Evolutionary conservation across 2,888 invertebrate species (phyloP), one percentile per base, ranked within the genome.

Genomic region (Apotomis betuletana): DNA sequence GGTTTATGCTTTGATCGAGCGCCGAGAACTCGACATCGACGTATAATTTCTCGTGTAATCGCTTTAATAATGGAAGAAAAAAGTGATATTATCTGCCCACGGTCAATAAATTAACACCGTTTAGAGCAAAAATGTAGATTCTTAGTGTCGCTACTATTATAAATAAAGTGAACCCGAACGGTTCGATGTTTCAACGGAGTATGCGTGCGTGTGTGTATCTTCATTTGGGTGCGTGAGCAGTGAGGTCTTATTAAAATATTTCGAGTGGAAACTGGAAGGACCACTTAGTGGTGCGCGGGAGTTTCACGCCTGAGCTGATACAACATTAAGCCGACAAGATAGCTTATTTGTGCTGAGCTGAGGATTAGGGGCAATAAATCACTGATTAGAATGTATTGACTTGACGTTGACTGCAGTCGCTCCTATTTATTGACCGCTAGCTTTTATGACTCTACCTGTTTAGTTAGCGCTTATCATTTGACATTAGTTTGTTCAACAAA

Each of bases 301-400:
- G 93, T 93, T 93, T 93, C 93, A 92, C 93, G 93, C 93, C 92
- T 90, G 91, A 84, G 81, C 90, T 90, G 92, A 92, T 93, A 92
- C 89, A 90, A 92, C 93, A 91, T 92, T 92, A 92, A 92, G 91
- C 90, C 92, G 92, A 92, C 93, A 91, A 91, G 92, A 93, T 93
- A 92, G 92, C 92, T 93, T 93, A 93, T 92, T 93, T 93, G 92
- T 92, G 93, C 91, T 91, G 88, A 89, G 90, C 91, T 85, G 88
- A 85, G 91, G 92, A 92, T 93, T 93, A 92, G 90, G 89, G 88
- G 89, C 88, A 90, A 92, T 93, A 93, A 92, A 93, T 93, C 93
- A 92, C 90, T 93, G 93, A 92, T 93, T 93, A 92, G 90, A 93
- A 91, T 92, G 92, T 92, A 92, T 92, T 93, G 92, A 93, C 92